Conservation (phyloP, 1,140 invertebrate species). For the Bombus pascuorum region DNA sequence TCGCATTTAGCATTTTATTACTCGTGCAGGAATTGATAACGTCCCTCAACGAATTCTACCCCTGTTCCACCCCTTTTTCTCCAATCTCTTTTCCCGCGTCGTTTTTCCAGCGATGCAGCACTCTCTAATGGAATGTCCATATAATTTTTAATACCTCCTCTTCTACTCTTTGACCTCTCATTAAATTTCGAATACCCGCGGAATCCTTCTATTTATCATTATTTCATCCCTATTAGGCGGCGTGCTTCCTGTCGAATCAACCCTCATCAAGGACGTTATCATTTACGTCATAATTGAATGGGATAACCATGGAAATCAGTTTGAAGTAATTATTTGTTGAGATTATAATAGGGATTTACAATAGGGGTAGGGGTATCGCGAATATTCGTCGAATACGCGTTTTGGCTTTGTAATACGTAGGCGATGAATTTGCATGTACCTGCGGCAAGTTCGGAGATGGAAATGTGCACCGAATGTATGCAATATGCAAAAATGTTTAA, state of each 20-base stretch:
- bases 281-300: slow-evolving; percentile 17
- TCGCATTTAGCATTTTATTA: no score
- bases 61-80: not conserved
- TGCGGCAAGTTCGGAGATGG: no score
- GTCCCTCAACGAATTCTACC: no score
- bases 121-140: not conserved
- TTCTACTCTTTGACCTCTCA: not conserved
- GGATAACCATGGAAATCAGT: not conserved
- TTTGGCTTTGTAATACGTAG: not conserved
- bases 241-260: not conserved
- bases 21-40: no score
- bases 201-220: slow-evolving; percentile 13
- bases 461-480: no score
- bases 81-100: not conserved
- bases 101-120: not conserved
- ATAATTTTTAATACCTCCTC: slow-evolving; percentile 3
- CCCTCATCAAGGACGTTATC: slow-evolving; percentile 4
- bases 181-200: not conserved
- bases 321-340: not conserved
- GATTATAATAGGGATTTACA: not conserved
- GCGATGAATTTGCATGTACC: no score
- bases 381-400: not conserved
- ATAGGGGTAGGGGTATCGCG: not conserved
- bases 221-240: not conserved
- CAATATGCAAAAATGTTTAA: no score